Base-by-base conservation (phyloP, 2,888 invertebrate genomes). In the Poecilus cupreus region DNA sequence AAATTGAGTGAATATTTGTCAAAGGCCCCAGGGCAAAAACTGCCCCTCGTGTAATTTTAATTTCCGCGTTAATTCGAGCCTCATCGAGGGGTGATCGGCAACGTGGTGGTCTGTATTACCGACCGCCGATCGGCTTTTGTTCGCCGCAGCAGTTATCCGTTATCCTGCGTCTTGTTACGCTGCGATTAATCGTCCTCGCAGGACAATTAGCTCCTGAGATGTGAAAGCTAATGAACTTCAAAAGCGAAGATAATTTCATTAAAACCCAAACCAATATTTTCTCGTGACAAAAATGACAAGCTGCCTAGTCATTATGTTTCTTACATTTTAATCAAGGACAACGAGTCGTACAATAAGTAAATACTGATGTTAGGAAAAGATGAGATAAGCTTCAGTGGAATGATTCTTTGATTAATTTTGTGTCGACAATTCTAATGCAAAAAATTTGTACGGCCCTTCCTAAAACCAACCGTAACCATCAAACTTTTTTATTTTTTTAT, bases 171-270 rank as follows among this genome's bases (percentile, higher is more conserved):
- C 26, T 26, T 24, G 22, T 18, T 10, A 24, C 20, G 57, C 20
- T 57, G 57, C 20, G 24, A 60, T 60, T 60, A 60, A 60, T 32
- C 26, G 60, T 60, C 11, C 60, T 60, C 5, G 5, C 4, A 24
- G 24, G 60, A 60, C 32, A 60, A 60, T 60, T 60, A 60, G 24
- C 16, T 20, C 13, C 1, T 22, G n/a, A 57, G 11, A 13, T 60
- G 26, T 11, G 22, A 22, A n/a, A 24, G 13, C 60, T 60, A 60
- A 60, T 60, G 26, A 60, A 60, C 60, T 60, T 57, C 24, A 22
- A 20, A n/a, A 10, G 22, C 46, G 32, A 46, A n/a, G n/a, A 46
- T 54, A 0, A 20, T 54, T 54, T 54, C 8, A 54, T 46, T 8
- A 46, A 13, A 32, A n/a, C n/a, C 4, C 0, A n/a, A 46, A 13